A percentile compares a stretch with the other conserved stretches of the same genome.
Evolutionary conservation across 2,888 invertebrate genomes (phyloP).

Genomic region (Acrobasis consociella): DNA sequence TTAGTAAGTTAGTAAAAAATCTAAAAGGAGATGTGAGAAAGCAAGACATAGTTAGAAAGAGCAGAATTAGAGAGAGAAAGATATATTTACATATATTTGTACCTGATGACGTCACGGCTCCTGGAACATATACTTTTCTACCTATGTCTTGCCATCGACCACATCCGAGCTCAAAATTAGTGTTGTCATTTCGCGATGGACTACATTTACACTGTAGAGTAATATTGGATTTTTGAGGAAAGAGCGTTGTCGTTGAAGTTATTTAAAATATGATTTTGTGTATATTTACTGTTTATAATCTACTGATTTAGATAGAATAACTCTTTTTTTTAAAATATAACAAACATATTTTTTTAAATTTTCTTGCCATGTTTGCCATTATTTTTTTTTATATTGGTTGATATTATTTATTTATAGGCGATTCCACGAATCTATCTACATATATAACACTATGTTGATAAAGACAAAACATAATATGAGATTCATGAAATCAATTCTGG

Average conservation of each 20-base stretch:
- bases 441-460: too few species aligned
- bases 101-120: slow-evolving; percentile 61
- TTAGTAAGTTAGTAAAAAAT: slow-evolving; percentile 47
- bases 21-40: slow-evolving; percentile 62
- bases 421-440: too few species aligned
- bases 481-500: too few species aligned
- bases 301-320: too few species aligned
- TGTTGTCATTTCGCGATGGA: slow-evolving; percentile 41
- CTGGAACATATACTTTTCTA: slow-evolving; percentile 48
- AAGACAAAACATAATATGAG: too few species aligned
- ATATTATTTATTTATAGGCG: too few species aligned
- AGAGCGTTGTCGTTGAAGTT: slow-evolving; percentile 11
- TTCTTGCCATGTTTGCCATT: too few species aligned
- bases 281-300: too few species aligned
- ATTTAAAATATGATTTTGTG: neutral
- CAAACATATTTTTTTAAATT: too few species aligned
- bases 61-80: slow-evolving; percentile 50
- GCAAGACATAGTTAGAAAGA: slow-evolving; percentile 81
- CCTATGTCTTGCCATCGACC: slow-evolving; percentile 81
- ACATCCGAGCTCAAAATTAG: slow-evolving; percentile 76
- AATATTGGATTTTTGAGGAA: slow-evolving; percentile 32
- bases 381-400: too few species aligned
- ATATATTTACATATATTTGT: slow-evolving; percentile 48
- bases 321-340: too few species aligned
- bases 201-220: slow-evolving; percentile 52